Conservation (phyloP, 2,113 vertebrate genomes). For the Scophthalmus maximus region DNA sequence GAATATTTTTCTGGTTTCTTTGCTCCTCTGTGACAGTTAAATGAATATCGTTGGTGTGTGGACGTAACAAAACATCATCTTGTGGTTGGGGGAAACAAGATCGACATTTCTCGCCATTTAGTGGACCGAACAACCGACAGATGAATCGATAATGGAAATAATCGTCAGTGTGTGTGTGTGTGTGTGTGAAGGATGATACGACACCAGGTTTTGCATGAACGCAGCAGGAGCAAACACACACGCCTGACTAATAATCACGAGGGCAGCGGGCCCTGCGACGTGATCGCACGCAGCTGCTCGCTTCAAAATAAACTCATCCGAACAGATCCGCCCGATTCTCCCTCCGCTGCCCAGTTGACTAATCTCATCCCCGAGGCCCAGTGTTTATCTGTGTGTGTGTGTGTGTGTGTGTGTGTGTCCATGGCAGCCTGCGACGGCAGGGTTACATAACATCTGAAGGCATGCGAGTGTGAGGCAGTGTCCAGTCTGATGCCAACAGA, state of each 20-base stretch:
- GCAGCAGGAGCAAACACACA: too few species aligned
- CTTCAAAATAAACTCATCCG: conserved; percentile 22
- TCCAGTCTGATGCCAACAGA: conserved; percentile 13
- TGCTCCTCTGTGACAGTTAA: too few species aligned
- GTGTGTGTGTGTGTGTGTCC: neutral
- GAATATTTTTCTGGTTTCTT: too few species aligned
- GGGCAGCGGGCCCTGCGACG: conserved; percentile 28
- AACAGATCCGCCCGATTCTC: conserved; percentile 22
- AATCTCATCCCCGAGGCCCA: conserved; percentile 31
- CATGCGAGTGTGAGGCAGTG: conserved; percentile 14
- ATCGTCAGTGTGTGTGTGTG: too few species aligned
- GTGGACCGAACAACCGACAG: too few species aligned
- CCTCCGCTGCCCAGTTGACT: conserved; percentile 2
- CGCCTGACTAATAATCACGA: conserved; percentile 54
- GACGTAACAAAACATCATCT: too few species aligned
- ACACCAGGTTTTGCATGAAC: too few species aligned
- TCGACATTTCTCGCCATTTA: too few species aligned
- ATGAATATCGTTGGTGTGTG: too few species aligned
- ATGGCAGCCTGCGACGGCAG: neutral
- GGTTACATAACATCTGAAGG: conserved; percentile 43
- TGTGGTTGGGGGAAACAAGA: too few species aligned
- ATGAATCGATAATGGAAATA: too few species aligned
- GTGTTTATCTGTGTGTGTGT: conserved; percentile 13
- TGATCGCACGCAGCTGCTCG: neutral
- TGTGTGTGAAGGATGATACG: too few species aligned